Evolutionary conservation across 2,888 invertebrate species (phyloP).

Genomic region (Rhogogaster chlorosoma): DNA sequence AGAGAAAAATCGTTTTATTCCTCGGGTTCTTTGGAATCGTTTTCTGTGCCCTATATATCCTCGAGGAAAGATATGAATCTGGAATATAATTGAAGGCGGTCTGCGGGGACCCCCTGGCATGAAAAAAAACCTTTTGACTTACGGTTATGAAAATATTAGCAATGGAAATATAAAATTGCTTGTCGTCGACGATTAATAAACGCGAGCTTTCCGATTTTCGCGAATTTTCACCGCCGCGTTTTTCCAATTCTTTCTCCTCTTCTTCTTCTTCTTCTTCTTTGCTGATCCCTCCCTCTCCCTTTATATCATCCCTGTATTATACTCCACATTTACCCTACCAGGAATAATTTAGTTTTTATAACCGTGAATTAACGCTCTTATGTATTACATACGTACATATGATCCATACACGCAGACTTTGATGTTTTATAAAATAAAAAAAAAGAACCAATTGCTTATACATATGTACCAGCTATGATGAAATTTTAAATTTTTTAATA

Average conservation of each 20-base stretch:
- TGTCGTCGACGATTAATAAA: slow-evolving; percentile 12
- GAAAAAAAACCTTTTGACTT: slow-evolving; percentile 10
- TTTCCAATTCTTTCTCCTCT: not conserved
- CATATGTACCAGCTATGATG: too few species aligned
- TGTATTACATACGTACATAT: not conserved
- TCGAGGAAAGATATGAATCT: slow-evolving; percentile 19
- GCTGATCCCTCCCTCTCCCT: not conserved
- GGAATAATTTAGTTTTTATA: not conserved
- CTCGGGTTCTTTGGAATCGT: not conserved
- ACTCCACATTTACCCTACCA: not conserved
- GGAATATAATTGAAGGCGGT: slow-evolving; percentile 19
- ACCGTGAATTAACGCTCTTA: not conserved
- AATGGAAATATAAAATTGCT: slow-evolving; percentile 35
- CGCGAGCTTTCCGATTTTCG: not conserved
- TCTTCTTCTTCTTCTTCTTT: not conserved
- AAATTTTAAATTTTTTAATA: too few species aligned
- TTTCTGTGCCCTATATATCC: not conserved
- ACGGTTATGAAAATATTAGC: slow-evolving; percentile 45
- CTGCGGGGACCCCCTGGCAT: not conserved
- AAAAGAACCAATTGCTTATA: not conserved
- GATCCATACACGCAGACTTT: not conserved
- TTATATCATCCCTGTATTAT: slow-evolving; percentile 1
- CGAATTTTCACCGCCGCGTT: not conserved
- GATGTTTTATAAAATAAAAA: not conserved
- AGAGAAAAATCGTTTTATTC: not conserved